These are phyloP conservation scores for Homarus gammarus DNA, from an alignment of 2,888 invertebrate species.

Conservation along the genomic window DNA sequence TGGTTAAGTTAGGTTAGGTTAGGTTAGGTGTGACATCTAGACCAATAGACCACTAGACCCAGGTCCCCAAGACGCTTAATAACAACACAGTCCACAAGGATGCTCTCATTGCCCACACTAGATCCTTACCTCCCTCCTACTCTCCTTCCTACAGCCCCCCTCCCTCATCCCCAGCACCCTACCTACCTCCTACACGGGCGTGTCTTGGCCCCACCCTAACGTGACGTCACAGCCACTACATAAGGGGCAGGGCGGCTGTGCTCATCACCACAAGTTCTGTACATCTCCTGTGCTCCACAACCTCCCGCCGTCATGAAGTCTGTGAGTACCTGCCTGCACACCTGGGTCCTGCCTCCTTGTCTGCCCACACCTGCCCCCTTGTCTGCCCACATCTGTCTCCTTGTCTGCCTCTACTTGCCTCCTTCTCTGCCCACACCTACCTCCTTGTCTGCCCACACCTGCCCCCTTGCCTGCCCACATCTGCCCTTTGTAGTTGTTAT, in stretches of 20 bases:
- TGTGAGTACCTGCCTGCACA: slow-evolving; percentile 37
- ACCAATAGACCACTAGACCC: no score
- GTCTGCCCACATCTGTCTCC: not conserved
- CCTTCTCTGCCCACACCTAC: not conserved
- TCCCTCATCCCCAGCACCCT: not conserved
- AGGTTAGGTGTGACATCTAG: no score
- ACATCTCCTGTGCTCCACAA: slow-evolving; percentile 30
- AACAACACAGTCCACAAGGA: no score
- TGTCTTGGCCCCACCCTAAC: slow-evolving; percentile 47
- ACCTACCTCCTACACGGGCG: slow-evolving; percentile 35
- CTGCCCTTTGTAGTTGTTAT: no score
- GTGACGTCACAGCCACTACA: slow-evolving; percentile 58
- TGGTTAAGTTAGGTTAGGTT: no score
- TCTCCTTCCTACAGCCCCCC: not conserved
- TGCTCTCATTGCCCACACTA: no score
- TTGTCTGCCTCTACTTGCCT: not conserved
- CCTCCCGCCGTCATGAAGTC: slow-evolving; percentile 59
- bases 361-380: no score
- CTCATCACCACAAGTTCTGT: slow-evolving; percentile 57
- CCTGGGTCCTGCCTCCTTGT: not conserved
- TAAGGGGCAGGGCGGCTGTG: slow-evolving; percentile 26
- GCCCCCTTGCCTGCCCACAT: no score
- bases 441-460: no score
- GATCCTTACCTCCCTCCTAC: not conserved
- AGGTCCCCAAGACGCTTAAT: no score